Conservation (phyloP, 2,113 vertebrate species). For the Jacana jacana region DNA sequence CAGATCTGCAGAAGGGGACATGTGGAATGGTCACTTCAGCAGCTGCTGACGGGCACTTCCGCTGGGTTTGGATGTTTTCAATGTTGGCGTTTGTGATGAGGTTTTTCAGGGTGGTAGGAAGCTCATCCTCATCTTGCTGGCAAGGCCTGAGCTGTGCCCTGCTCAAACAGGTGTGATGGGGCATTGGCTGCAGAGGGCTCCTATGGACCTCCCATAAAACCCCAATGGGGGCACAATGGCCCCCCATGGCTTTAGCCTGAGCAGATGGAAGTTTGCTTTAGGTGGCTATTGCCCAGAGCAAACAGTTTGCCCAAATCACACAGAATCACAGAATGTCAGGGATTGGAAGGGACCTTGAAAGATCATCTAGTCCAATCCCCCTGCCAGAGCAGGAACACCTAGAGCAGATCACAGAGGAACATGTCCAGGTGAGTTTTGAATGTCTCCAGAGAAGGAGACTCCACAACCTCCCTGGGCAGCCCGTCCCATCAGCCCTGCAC, state of each 20-base stretch:
- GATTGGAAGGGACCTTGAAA: too few species aligned
- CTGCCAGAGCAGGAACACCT: too few species aligned
- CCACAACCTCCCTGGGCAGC: too few species aligned
- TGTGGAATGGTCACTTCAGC: neutral
- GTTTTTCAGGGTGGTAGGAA: neutral
- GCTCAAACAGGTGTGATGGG: neutral
- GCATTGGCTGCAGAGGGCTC: neutral
- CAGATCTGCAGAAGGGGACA: neutral
- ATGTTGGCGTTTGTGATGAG: neutral
- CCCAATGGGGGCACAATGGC: rapidly evolving
- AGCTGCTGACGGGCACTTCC: conserved; percentile 24
- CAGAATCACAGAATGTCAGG: too few species aligned
- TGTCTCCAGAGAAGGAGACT: too few species aligned
- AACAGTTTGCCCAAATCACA: neutral
- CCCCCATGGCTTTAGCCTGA: neutral
- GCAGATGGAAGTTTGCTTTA: neutral
- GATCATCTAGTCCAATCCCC: too few species aligned
- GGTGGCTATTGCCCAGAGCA: neutral
- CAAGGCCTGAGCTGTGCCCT: neutral
- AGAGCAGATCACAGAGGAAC: too few species aligned
- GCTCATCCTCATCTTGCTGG: neutral
- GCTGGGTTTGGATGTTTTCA: neutral
- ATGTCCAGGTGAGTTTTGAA: too few species aligned
- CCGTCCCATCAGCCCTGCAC: neutral
- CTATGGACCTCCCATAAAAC: neutral